Conservation (phyloP, 2,797 vertebrate species). For the Sardinella longiceps region DNA sequence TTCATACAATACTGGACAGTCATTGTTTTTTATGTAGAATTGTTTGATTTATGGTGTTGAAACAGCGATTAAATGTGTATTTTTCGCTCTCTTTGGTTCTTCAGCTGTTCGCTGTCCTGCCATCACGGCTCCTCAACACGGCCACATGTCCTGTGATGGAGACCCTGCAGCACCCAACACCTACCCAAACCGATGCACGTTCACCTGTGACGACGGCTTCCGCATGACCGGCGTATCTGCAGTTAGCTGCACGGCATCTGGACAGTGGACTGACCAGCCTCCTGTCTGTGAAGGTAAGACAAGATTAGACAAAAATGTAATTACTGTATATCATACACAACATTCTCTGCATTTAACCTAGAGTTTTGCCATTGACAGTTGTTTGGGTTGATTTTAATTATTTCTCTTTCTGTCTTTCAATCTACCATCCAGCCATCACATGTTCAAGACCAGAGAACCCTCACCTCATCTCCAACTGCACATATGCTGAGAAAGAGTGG, state of each 20-base stretch:
- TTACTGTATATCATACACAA: neutral
- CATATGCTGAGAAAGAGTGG: conserved; percentile 54
- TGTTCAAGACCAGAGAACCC: conserved; percentile 58
- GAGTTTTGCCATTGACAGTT: neutral
- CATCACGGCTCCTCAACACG: conserved; percentile 55
- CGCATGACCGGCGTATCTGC: conserved; percentile 61
- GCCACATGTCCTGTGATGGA: conserved; percentile 62
- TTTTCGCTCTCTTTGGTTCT: conserved; percentile 28
- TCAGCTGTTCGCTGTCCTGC: conserved; percentile 66
- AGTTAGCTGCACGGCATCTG: conserved; percentile 69
- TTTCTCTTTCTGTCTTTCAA: neutral
- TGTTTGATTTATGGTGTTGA: neutral
- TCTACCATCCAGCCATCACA: conserved; percentile 54
- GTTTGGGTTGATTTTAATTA: neutral
- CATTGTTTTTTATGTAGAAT: neutral
- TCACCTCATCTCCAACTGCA: conserved; percentile 59
- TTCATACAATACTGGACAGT: neutral
- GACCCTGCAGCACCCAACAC: conserved; percentile 60
- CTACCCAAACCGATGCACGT: conserved; percentile 72
- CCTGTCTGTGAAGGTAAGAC: conserved; percentile 75
- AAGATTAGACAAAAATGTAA: conserved; percentile 23
- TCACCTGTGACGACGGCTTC: conserved; percentile 73
- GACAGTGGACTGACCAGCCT: conserved; percentile 68
- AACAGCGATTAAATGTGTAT: neutral
- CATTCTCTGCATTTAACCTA: neutral